phyloP scores from a whole-genome alignment of 2,888 invertebrate genomes.

The Dolichopus griseipennis region DNA sequence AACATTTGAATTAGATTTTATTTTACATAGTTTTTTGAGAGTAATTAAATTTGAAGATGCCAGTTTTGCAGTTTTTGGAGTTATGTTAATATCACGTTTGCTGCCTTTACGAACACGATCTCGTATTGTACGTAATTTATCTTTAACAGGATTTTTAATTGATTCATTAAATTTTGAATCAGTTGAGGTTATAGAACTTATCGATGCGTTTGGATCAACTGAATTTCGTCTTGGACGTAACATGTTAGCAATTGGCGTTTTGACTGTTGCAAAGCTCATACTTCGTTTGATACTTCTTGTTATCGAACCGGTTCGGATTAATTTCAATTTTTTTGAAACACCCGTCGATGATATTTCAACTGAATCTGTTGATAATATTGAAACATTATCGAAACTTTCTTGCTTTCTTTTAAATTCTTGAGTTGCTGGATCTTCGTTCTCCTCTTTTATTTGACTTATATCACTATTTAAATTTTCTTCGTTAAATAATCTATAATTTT shows the following conservation, averaged over 20 bases:
- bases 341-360: conserved; percentile 31
- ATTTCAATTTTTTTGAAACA: conserved; percentile 41
- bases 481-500: not conserved
- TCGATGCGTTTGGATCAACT: conserved; percentile 35
- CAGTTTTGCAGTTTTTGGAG: conserved; percentile 17
- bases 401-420: conserved; percentile 38
- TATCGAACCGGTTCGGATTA: conserved; percentile 41
- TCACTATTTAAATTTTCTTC: conserved; percentile 2
- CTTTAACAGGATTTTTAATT: conserved; percentile 38
- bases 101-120: conserved; percentile 36
- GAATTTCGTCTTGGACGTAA: conserved; percentile 28
- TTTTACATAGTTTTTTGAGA: conserved; percentile 14
- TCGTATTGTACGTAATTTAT: conserved; percentile 36
- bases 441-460: conserved; percentile 33
- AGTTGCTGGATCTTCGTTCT: conserved; percentile 37
- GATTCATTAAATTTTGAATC: conserved; percentile 40
- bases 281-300: conserved; percentile 39
- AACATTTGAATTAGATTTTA: not conserved
- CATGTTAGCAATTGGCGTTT: conserved; percentile 37
- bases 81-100: conserved; percentile 22
- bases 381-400: conserved; percentile 39
- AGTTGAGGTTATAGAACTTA: conserved; percentile 37
- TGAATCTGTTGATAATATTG: conserved; percentile 40
- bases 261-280: conserved; percentile 41
- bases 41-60: conserved; percentile 16